Evolutionary conservation across 37 sponge, comb jelly and placozoan genomes (phyloP), one percentile per base, ranked within the genome.

Genomic region (Tethya wilhelma): DNA sequence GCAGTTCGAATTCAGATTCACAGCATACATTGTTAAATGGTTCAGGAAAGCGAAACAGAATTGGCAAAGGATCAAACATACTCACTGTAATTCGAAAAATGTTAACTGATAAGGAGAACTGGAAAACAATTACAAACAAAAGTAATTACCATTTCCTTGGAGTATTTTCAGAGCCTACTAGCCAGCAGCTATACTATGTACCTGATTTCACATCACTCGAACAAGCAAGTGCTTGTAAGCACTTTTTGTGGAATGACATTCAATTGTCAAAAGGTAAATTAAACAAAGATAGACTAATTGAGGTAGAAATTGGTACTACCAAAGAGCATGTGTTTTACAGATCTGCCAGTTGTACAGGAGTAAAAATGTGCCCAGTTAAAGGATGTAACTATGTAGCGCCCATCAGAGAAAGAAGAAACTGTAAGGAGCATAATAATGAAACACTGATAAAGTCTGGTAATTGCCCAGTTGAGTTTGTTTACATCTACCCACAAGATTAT

Each of bases 11-110:
- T n/a, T n/a, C n/a, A n/a, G n/a, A n/a, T n/a, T n/a, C n/a, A n/a
- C n/a, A n/a, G n/a, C n/a, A n/a, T n/a, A n/a, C n/a, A n/a, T n/a
- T n/a, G n/a, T n/a, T n/a, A 14, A 23, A 26, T 17, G 7, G 9
- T 26, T 20, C 53, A 22, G 46, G 14, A 44, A 44, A 71, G 46
- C n/a, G n/a, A n/a, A 44, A 44, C 40, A 41, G 73, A 44, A 25
- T 23, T 71, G 73, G 73, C 30, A 71, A 71, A 71, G 73, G 73
- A 44, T 44, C 25, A 41, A n/a, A 40, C n/a, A 40, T 44, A 25
- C 53, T 71, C 40, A 23, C 33, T 5, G n/a, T 71, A 41, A 28
- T 44, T 23, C 40, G 53, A 43, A 40, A 71, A 25, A 22, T 71
- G 45, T n/a, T 71, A 26, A 20, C 45, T 20, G 25, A 41, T 6